phyloP scores from a whole-genome alignment of 2,113 vertebrate genomes.

The Rhagologus leucostigma region DNA sequence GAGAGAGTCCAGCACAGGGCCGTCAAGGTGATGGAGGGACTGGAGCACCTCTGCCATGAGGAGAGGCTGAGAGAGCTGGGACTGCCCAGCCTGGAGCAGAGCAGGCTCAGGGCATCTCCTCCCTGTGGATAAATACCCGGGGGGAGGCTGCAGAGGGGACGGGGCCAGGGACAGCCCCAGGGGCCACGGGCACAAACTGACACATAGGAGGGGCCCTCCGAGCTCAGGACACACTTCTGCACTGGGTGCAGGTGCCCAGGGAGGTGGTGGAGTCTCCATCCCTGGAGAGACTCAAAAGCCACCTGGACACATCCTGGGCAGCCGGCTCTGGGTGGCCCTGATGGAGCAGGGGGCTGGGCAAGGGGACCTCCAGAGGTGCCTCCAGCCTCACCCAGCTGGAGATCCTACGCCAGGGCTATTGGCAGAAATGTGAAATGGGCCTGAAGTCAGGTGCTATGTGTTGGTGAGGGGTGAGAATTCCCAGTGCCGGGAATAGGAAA shows the following conservation, averaged over 20 bases:
- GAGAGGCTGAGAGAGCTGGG: background rate
- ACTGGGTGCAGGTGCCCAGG: background rate
- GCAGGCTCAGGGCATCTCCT: background rate
- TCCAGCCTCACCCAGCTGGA: background rate
- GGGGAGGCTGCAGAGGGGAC: background rate
- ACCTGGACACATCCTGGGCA: background rate
- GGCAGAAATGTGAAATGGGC: background rate
- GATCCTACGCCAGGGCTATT: background rate
- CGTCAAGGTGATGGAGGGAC: background rate
- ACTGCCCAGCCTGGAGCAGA: background rate
- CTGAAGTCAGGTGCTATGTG: background rate
- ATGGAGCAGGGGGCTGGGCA: background rate
- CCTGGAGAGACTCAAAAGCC: background rate
- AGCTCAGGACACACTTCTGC: too few relatives aligned
- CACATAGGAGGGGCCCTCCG: too few relatives aligned
- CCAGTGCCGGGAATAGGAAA: background rate
- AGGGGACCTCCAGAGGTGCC: background rate
- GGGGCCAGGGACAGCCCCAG: too few relatives aligned
- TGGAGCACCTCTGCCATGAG: background rate
- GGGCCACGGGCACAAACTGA: too few relatives aligned
- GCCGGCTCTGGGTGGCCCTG: background rate
- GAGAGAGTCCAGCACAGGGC: background rate
- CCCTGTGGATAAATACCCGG: background rate
- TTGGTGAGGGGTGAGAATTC: fast-evolving
- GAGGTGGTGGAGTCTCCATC: background rate